Base-by-base conservation (phyloP, 2,888 invertebrate species). In the Selenia dentaria region DNA sequence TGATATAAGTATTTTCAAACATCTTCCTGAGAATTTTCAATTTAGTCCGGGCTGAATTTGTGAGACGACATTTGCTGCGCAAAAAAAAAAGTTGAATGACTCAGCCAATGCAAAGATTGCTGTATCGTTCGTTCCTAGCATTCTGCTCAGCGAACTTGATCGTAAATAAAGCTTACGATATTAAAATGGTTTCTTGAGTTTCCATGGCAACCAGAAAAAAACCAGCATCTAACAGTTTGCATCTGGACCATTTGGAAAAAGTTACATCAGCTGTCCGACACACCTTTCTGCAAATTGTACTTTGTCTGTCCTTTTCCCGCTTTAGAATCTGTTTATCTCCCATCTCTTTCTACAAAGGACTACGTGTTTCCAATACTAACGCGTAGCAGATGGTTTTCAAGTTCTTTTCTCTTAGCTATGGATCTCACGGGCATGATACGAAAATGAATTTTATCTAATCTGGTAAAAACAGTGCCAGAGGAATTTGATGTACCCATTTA, bases 231-330 rank as follows among this genome's bases (percentile, higher is more conserved):
- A 37, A 37, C 13, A 22, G 32, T 22, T 22, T 44, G 37, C 54
- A 52, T 43, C 57, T 54, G 52, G 40, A 38, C 48, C 44, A 38
- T 48, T 44, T 9, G 25, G 26, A 33, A 16, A 41, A 37, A 45
- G 16, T 9, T 8, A 43, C 33, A 51, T 49, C 55, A 55, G 45
- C 57, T 44, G 57, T 22, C 31, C 4, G 27, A n/a, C 25, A 22
- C 50, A 52, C 52, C 57, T 50, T 49, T 54, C 46, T 32, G 57
- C 47, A 54, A 48, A 31, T 51, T 50, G 32, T 11, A 16, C 2
- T 13, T 9, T 27, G 26, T 16, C 26, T 11, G 8, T 51, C 46
- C 11, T 20, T 18, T 24, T 57, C 38, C 25, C 1, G 6, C 36
- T 46, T 24, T 12, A 6, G n/a, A 12, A 26, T 35, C 22, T 18